phyloP scores from a whole-genome alignment of 2,888 invertebrate species.

The Neuroscelio doddi region DNA sequence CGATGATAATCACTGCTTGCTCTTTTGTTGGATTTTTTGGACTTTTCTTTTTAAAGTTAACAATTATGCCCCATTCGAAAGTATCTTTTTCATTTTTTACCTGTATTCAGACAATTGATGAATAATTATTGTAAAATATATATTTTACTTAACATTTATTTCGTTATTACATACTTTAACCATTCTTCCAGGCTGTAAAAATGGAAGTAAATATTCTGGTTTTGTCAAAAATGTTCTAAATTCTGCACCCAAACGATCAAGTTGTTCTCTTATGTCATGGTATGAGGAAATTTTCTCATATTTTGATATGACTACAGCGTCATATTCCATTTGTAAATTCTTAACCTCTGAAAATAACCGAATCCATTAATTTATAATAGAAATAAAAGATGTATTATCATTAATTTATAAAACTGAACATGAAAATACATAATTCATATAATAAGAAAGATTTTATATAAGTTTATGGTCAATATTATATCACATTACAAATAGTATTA shows the following conservation, averaged over 20 bases:
- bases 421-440: not conserved
- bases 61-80: slow-evolving; percentile 97
- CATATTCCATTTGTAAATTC: slow-evolving; percentile 78
- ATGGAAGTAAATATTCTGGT: slow-evolving; percentile 92
- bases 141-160: no score
- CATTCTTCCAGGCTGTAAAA: slow-evolving; percentile 94
- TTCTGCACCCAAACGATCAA: slow-evolving; percentile 82
- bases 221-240: slow-evolving; percentile 87
- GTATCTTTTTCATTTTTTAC: slow-evolving; percentile 87
- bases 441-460: slow-evolving; percentile 12
- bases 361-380: slow-evolving; percentile 3
- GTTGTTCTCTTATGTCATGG: slow-evolving; percentile 87
- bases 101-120: slow-evolving; percentile 69
- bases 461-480: no score
- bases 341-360: slow-evolving; percentile 75
- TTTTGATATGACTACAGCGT: slow-evolving; percentile 81
- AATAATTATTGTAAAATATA: slow-evolving; percentile 14
- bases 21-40: slow-evolving; percentile 73
- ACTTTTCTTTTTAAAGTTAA: slow-evolving; percentile 88
- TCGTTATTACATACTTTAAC: slow-evolving; percentile 79
- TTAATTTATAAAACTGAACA: not conserved
- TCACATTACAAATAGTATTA: no score
- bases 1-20: slow-evolving; percentile 80
- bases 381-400: slow-evolving; percentile 18
- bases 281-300: slow-evolving; percentile 83